Base-by-base conservation (phyloP, 2,888 invertebrate species). In the Callinectes sapidus region DNA sequence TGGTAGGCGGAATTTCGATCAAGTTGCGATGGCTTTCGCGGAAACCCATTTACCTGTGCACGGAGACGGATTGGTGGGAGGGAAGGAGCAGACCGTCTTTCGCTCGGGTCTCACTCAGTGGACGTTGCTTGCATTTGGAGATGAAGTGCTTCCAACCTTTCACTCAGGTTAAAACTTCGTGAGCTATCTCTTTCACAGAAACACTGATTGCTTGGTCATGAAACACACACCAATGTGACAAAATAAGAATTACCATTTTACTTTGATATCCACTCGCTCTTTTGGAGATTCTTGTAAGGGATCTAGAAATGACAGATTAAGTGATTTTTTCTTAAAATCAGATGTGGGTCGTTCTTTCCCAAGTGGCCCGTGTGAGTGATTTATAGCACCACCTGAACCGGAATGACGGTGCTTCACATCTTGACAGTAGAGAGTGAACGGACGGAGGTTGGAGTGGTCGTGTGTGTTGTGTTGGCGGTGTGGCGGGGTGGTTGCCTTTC, bases 1-100 rank as follows among this genome's bases (percentile, higher is more conserved):
- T 71, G 28, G 71, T 2, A 6, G 28, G n/a, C 13, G 71, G n/a
- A 28, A 28, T 1, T 71, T 28, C 71, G 28, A 71, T 71, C 28
- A 71, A 71, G 71, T 28, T n/a, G n/a, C 71, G 10, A 71, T 71
- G 71, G 71, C 13, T 28, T 28, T 71, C 71, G 5, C 2, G 28
- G 71, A 71, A 71, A 71, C 28, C n/a, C 28, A 71, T 71, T 71
- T 71, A 28, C 71, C 71, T 71, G 71, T 71, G 71, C 28, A 71
- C 0, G 28, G 71, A 71, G 71, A 71, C 13, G 71, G 28, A n/a
- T 28, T 23, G 71, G n/a, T n/a, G 28, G 71, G 28, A 28, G 28
- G 71, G 28, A 28, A n/a, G 71, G n/a, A 28, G 71, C 61, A 61
- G 18, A 23, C 18, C 3, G 16, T 61, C 18, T 61, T 16, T 61